Base-by-base conservation (phyloP, 2,888 invertebrate species). In the Nomada goodeniana region DNA sequence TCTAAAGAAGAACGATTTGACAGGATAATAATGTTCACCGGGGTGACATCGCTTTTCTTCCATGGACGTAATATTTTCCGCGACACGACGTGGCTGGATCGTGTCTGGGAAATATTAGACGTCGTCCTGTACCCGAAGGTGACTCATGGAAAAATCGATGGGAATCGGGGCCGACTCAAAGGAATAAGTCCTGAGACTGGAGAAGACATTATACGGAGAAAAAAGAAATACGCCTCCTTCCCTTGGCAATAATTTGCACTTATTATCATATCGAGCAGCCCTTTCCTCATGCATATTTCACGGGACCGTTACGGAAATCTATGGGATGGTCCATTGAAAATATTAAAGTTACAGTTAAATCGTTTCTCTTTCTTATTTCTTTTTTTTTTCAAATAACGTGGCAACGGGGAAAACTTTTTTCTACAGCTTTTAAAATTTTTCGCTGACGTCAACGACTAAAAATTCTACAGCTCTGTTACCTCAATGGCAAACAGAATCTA, bases 181-280 rank as follows among this genome's bases (percentile, higher is more conserved):
- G 65, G 53, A 61, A 80, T 55, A 70, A 68, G 69, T 67, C 64
- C 64, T 52, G 64, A 23, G 55, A 55, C 53, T 63, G 50, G 65
- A 67, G 42, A n/a, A 18, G 42, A 68, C 55, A 71, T 52, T 63
- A 69, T 20, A 20, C 26, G 52, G 1, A 29, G 50, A 71, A 57
- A 50, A 18, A 23, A n/a, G 20, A 72, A 26, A 42, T 10, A 52
- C 63, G 42, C 44, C 50, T 26, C 42, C n/a, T 26, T 29, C 52
- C 26, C 42, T 44, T 23, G 23, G 36, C 1, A 10, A 29, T 47
- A 67, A 82, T 80, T 82, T 82, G 68, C 81, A 82, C 72, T 67
- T 68, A 82, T 82, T 80, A 76, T 76, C 80, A 68, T 79, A 64
- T 82, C 80, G 61, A 80, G 52, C 55, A 55, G 23, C 52, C 55